phyloP scores from a whole-genome alignment of 2,888 invertebrate genomes.

The Chelonus formosanus region DNA sequence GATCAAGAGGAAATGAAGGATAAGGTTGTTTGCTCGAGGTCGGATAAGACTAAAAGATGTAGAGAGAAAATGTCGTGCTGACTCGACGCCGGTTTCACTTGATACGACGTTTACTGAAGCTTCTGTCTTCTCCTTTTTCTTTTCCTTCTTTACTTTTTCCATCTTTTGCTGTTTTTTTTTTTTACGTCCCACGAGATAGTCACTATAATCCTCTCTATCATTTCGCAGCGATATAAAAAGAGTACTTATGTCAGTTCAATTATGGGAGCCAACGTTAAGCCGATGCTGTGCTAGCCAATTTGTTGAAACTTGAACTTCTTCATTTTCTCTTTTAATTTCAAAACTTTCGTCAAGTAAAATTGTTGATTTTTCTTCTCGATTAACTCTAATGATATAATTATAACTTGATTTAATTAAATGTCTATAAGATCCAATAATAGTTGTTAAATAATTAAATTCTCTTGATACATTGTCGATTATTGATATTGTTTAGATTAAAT shows the following conservation, averaged over 20 bases:
- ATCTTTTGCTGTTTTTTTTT: constrained; percentile 2
- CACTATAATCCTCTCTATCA: constrained; percentile 59
- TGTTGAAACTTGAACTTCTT: constrained; percentile 6
- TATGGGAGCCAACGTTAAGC: constrained; percentile 43
- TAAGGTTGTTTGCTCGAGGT: constrained; percentile 4
- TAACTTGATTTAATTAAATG: too few species aligned
- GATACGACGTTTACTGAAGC: constrained; percentile 31
- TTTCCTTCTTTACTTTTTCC: constrained; percentile 36
- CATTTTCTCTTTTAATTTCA: constrained; percentile 11
- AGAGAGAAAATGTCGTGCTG: constrained; percentile 29
- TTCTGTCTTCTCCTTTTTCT: constrained; percentile 32
- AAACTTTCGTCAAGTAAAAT: constrained; percentile 2
- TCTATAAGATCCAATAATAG: too few species aligned
- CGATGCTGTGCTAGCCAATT: constrained; percentile 18
- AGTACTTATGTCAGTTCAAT: constrained; percentile 56
- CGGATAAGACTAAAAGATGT: neutral
- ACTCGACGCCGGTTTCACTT: constrained; percentile 33
- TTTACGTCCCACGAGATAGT: constrained; percentile 48
- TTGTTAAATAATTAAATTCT: too few species aligned
- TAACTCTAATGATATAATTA: too few species aligned
- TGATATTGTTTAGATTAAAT: too few species aligned
- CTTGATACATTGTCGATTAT: too few species aligned
- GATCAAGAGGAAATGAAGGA: constrained; percentile 12
- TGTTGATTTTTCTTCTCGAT: too few species aligned
- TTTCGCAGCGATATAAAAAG: constrained; percentile 58